Base-by-base conservation (phyloP, 2,113 vertebrate genomes). In the Stigmatopora nigra region DNA sequence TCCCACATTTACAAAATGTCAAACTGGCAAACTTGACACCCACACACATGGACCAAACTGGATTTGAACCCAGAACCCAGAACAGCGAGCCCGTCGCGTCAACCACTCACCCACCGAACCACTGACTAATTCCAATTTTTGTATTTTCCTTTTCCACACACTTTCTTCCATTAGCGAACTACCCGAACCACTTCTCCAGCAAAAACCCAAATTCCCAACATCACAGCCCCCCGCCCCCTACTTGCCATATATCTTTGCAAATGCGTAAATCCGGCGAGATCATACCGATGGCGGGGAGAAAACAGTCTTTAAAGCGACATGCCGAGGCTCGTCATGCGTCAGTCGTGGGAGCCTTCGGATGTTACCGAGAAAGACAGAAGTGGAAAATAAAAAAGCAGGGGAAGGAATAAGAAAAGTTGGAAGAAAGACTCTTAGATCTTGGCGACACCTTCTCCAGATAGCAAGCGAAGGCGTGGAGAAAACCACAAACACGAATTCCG, bases 201-300 rank as follows among this genome's bases (percentile, higher is more conserved):
- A 48, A 48, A 14, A 15, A 48, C 15, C 46, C 46, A 15, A 5
- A 48, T 13, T 51, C 17, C 31, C 78, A 73, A 76, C 64, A 70
- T 52, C 45, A 46, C 52, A 55, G 52, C 52, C 14, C 52, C 22
- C 20, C 14, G 20, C 14, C 52, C 22, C 20, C 14, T 13, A 25
- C 22, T 55, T 55, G 15, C 56, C 31, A 58, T 16, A 19, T 44
- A 56, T 70, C 56, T 72, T 71, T 47, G 53, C 72, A 66, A 76
- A 76, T 68, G 70, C 70, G 62, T 46, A 69, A 81, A 78, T 79
- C 78, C 70, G 49, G 31, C 9, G 57, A 72, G 74, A 82, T 67
- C 68, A 71, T 78, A 69, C 51, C 63, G 64, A 68, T 19, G 45
- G 46, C 57, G 63, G 52, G 14, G 19, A 13, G 10, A 22, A 20